A percentile compares a stretch with the other conserved stretches of the same genome.
Evolutionary conservation across 1,140 invertebrate species (phyloP).

Genomic region (Atta texana): DNA sequence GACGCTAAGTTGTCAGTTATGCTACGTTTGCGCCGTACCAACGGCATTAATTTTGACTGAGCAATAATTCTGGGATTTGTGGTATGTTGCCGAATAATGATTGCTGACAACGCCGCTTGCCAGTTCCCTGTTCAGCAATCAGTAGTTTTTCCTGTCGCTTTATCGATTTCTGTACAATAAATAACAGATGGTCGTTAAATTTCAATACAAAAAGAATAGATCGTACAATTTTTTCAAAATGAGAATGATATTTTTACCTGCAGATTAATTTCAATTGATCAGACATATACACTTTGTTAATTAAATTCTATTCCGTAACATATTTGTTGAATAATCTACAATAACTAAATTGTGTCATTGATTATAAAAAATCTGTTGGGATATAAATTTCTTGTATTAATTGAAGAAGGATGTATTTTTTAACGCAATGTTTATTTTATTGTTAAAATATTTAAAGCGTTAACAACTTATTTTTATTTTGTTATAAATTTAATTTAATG

Average conservation of each 20-base stretch:
- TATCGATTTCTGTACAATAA: slow-evolving; percentile 15
- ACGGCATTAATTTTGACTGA: slow-evolving; percentile 49
- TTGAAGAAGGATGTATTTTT: not conserved
- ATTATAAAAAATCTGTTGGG: not conserved
- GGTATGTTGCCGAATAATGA: slow-evolving; percentile 30
- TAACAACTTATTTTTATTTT: not conserved
- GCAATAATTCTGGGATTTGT: slow-evolving; percentile 67
- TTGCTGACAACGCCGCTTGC: slow-evolving; percentile 28
- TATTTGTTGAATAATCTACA: not conserved
- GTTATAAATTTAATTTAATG: not conserved
- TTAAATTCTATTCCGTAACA: not conserved
- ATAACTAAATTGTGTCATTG: not conserved
- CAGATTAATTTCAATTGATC: slow-evolving; percentile 1
- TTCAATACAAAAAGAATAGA: not conserved
- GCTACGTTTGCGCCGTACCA: slow-evolving; percentile 14
- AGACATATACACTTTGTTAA: not conserved
- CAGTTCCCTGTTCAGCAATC: slow-evolving; percentile 33
- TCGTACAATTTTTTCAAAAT: not conserved
- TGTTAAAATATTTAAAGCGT: not conserved
- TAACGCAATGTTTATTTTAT: not conserved
- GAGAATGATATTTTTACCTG: not conserved
- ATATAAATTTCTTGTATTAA: not conserved
- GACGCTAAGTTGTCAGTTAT: slow-evolving; percentile 45
- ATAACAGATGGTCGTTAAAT: slow-evolving; percentile 17
- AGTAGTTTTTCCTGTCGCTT: not conserved